Percentiles rank a stretch among this genome's conserved stretches.
These are phyloP conservation scores for Protaetia brevitarsis DNA, from an alignment of 1,140 invertebrate genomes.

Conservation along the genomic window DNA sequence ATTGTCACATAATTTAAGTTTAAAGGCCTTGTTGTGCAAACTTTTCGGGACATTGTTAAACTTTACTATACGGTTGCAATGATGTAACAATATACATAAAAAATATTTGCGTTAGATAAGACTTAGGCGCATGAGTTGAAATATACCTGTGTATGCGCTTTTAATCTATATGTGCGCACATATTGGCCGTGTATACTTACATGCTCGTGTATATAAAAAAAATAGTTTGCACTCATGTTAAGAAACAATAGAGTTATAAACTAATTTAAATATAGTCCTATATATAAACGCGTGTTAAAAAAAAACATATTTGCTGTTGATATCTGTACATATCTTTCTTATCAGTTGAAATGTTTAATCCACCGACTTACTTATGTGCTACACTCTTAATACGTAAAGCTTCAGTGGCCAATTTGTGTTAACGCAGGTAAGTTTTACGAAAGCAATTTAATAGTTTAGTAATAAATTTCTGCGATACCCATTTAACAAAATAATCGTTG, in stretches of 20 bases:
- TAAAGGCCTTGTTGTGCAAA: too few species aligned
- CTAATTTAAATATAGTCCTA: slow-evolving; percentile 19
- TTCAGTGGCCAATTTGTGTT: slow-evolving; percentile 12
- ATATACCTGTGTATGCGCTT: not conserved
- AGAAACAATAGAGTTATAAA: slow-evolving; percentile 22
- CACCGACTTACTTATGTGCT: slow-evolving; percentile 15
- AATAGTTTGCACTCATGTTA: not conserved
- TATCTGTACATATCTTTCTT: slow-evolving; percentile 21
- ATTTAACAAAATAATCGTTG: too few species aligned
- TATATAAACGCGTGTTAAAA: not conserved
- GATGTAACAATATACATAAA: slow-evolving; percentile 12
- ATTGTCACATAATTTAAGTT: slow-evolving; percentile 2
- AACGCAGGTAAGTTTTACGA: slow-evolving; percentile 12
- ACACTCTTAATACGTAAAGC: slow-evolving; percentile 18
- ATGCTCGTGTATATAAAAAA: too few species aligned
- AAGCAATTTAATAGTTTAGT: not conserved
- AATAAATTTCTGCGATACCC: too few species aligned
- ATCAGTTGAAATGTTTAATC: slow-evolving; percentile 19
- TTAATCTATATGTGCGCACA: not conserved
- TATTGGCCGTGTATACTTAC: not conserved
- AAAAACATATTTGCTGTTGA: slow-evolving; percentile 17
- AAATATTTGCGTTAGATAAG: not conserved
- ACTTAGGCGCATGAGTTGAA: not conserved
- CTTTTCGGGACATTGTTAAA: not conserved
- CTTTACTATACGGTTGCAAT: slow-evolving; percentile 9